Evolutionary conservation across 2,888 invertebrate genomes (phyloP).

Genomic region (Myopa tessellatipennis): DNA sequence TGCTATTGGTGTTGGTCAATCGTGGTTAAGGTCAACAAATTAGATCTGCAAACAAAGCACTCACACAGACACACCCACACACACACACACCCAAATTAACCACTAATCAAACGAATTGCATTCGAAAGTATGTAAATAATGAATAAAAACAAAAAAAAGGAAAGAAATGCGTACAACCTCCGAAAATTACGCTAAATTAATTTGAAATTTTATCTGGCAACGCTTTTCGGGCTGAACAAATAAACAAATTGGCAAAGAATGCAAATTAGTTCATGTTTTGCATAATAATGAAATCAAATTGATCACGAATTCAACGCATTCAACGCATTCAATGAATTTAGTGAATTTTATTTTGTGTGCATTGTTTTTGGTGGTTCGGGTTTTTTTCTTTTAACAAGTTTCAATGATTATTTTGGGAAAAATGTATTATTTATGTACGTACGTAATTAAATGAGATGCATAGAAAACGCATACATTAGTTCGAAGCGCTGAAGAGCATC

Average conservation of each 20-base stretch:
- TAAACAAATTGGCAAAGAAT: conserved; percentile 10
- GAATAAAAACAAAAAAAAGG: not conserved
- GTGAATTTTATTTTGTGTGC: not conserved
- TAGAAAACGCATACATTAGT: too few species aligned
- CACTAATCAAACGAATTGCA: not conserved
- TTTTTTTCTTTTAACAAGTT: not conserved
- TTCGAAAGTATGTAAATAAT: not conserved
- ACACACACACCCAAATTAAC: not conserved
- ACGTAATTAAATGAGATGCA: too few species aligned
- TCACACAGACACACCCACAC: not conserved
- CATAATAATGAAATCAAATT: conserved; percentile 15
- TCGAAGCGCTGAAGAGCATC: too few species aligned
- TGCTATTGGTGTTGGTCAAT: not conserved
- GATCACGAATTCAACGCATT: not conserved
- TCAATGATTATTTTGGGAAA: not conserved
- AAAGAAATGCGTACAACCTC: not conserved
- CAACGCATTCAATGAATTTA: not conserved
- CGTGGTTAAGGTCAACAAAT: conserved; percentile 9
- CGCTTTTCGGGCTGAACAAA: not conserved
- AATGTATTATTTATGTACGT: too few species aligned
- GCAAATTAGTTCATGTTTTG: conserved; percentile 16
- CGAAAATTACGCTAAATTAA: conserved; percentile 4
- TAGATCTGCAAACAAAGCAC: not conserved
- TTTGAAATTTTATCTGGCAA: conserved; percentile 16
- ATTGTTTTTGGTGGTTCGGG: not conserved